phyloP scores from a whole-genome alignment of 2,888 invertebrate species.

The Phyllotreta cruciferae region DNA sequence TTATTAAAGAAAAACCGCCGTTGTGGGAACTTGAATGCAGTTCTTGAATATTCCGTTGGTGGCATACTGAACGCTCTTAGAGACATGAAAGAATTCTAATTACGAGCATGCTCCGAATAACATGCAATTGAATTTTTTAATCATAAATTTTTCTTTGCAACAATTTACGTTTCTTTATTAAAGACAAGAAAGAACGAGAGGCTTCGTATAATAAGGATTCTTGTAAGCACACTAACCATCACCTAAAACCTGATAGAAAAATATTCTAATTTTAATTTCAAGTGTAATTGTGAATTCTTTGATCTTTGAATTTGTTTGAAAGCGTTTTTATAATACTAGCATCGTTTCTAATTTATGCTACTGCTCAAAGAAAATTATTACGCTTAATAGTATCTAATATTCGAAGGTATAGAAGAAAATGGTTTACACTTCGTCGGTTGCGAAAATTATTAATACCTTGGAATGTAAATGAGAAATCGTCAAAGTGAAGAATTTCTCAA shows the following conservation, averaged over 20 bases:
- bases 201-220: no score
- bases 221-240: no score
- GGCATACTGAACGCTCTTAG: constrained; percentile 7
- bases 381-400: constrained; percentile 8
- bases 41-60: constrained; percentile 17
- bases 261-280: no score
- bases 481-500: constrained; percentile 8
- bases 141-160: no score
- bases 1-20: constrained; percentile 14
- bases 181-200: no score
- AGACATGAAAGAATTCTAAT: constrained; percentile 23
- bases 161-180: no score
- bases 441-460: constrained; percentile 12
- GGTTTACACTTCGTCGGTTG: constrained; percentile 7
- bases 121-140: constrained; percentile 18
- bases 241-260: no score
- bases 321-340: background rate
- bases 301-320: background rate
- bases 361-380: no score
- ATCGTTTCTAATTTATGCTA: no score
- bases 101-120: constrained; percentile 19
- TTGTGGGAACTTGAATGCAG: constrained; percentile 23
- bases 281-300: background rate
- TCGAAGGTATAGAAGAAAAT: constrained; percentile 14
- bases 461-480: constrained; percentile 10